Base-by-base conservation (phyloP, 2,797 vertebrate genomes). In the Poeciliopsis paucimaculata region DNA sequence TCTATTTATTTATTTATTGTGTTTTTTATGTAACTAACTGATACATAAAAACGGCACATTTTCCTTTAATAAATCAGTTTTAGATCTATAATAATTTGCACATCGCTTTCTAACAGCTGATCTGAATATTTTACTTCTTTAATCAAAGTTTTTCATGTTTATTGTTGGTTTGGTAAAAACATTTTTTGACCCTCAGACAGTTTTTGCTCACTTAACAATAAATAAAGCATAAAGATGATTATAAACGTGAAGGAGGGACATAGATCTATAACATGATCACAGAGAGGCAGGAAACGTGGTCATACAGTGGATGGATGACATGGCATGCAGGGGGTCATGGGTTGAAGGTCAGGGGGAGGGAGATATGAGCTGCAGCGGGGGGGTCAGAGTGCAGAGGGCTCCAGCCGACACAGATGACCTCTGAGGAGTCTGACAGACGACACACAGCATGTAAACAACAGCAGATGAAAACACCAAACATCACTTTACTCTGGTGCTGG, bases 401-500 rank as follows among this genome's bases (percentile, higher is more conserved):
- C 95, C 95, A 95, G 75, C 83, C 90, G 80, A 95, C 82, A 91
- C 93, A 93, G 77, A 92, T 79, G 77, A 89, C 80, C 73, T 95
- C 93, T 39, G 86, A 87, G 0, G 90, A 87, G 90, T 95, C 95
- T 95, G 83, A 88, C 83, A 79, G 45, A 77, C 46, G 20, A 87
- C 79, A 84, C 66, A 86, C 76, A 80, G 66, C 45, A 87, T 82
- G 87, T 84, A 89, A 13, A 36, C 3, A 36, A 4, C 60, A 83
- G 10, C 81, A 1, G 4, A 12, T 1, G 5, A 53, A 18, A 51
- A 51, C 51, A 53, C 23, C 51, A 47, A 49, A 20, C 20, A 23
- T 51, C 49, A 9, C 49, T 1, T 23, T 2, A 51, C 49, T 20
- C 49, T 23, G 20, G 1, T 6, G 15, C 5, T 47, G 47, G 16